phyloP scores from a whole-genome alignment of 2,113 vertebrate genomes.

The Diadophis punctatus region DNA sequence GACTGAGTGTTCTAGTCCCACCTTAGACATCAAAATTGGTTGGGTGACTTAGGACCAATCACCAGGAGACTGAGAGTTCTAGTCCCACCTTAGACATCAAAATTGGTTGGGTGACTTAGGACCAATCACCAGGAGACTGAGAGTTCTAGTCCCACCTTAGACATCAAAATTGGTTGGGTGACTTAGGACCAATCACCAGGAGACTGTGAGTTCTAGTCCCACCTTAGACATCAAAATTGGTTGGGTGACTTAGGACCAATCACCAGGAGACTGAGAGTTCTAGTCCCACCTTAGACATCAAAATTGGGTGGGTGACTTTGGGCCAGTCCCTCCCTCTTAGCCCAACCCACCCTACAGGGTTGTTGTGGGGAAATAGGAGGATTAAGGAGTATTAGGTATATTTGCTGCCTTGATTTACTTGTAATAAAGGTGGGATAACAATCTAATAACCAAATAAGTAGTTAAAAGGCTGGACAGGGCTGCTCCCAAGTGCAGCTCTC shows the following conservation, averaged over 20 bases:
- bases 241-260: no score
- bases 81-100: not conserved
- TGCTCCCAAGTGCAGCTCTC: not conserved
- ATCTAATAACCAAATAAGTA: not conserved
- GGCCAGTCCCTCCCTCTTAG: not conserved
- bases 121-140: no score
- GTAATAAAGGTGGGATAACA: not conserved
- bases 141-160: no score
- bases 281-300: no score
- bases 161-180: no score
- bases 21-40: not conserved
- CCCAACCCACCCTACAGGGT: not conserved
- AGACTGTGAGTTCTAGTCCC: no score
- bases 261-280: no score
- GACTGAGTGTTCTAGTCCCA: not conserved
- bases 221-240: no score
- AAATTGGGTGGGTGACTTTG: accelerated
- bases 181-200: no score
- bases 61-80: not conserved
- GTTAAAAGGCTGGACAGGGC: not conserved
- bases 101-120: no score
- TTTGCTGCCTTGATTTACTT: not conserved
- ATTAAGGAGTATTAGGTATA: not conserved
- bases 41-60: not conserved
- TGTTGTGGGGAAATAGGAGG: not conserved